Evolutionary conservation across 2,113 vertebrate genomes (phyloP).

Genomic region (Martes martes): DNA sequence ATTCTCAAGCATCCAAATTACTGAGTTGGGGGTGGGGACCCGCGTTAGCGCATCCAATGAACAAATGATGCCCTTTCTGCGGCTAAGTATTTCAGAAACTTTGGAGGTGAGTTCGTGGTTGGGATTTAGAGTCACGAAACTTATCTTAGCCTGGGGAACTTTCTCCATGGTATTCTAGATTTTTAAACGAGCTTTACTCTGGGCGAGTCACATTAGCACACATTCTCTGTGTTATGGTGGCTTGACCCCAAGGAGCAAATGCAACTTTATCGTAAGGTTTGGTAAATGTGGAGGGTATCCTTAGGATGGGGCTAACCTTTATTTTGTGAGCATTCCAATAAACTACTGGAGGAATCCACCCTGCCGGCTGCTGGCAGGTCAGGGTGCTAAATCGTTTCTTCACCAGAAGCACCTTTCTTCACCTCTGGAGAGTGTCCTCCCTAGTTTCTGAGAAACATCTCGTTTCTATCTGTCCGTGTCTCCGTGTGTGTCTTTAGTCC

Average conservation of each 20-base stretch:
- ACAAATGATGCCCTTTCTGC: not conserved
- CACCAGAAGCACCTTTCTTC: not conserved
- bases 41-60: not conserved
- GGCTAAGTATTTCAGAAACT: constrained; percentile 57
- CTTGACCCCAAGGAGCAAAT: constrained; percentile 71
- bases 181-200: constrained; percentile 59
- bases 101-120: constrained; percentile 34
- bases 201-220: constrained; percentile 36
- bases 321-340: constrained; percentile 76
- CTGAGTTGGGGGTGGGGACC: not conserved
- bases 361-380: constrained; percentile 50
- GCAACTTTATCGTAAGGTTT: constrained; percentile 76
- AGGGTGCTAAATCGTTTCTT: constrained; percentile 67
- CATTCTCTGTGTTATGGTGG: constrained; percentile 35
- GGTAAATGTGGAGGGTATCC: constrained; percentile 82
- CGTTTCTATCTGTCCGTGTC: constrained; percentile 8
- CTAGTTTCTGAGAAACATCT: constrained; percentile 51
- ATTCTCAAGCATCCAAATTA: not conserved
- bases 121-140: not conserved
- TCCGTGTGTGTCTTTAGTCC: constrained; percentile 62
- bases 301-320: constrained; percentile 83
- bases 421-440: not conserved
- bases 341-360: constrained; percentile 66
- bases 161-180: constrained; percentile 46
- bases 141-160: constrained; percentile 37